Conservation (phyloP, 2,113 vertebrate genomes). For the Piprites chloris region DNA sequence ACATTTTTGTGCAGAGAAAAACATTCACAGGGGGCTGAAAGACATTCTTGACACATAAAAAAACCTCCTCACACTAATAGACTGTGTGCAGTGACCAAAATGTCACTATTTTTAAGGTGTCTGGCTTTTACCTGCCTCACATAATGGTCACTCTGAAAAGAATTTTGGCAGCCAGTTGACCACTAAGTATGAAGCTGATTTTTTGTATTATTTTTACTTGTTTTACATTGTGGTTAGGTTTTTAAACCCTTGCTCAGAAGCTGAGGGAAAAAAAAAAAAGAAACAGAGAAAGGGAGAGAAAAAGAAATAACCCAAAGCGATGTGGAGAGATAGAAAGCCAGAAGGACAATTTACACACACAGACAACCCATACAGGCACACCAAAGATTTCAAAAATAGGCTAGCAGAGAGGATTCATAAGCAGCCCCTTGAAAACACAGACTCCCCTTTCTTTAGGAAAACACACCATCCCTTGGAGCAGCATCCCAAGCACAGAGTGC, state of each 20-base stretch:
- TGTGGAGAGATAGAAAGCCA: background rate
- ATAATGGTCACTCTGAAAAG: constrained; percentile 28
- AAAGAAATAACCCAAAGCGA: background rate
- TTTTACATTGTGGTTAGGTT: background rate
- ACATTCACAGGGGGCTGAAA: background rate
- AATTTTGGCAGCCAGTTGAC: background rate
- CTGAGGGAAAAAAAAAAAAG: background rate
- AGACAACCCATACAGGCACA: background rate
- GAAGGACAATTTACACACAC: background rate
- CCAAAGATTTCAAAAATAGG: constrained; percentile 45
- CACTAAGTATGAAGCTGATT: constrained; percentile 20
- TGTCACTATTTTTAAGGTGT: constrained; percentile 44
- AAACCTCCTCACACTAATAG: background rate
- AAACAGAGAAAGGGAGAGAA: background rate
- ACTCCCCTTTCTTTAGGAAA: constrained; percentile 38
- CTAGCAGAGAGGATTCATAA: constrained; percentile 11
- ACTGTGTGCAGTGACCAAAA: background rate
- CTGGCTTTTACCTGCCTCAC: constrained; percentile 44
- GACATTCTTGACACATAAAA: constrained; percentile 5
- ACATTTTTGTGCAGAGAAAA: constrained; percentile 21
- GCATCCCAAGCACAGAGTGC: constrained; percentile 29
- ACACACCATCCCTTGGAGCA: background rate
- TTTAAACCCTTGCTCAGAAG: background rate
- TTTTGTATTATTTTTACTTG: constrained; percentile 13
- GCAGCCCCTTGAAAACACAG: constrained; percentile 31